phyloP scores from a whole-genome alignment of 2,888 invertebrate species.

The Mesodorylaimus sp. region DNA sequence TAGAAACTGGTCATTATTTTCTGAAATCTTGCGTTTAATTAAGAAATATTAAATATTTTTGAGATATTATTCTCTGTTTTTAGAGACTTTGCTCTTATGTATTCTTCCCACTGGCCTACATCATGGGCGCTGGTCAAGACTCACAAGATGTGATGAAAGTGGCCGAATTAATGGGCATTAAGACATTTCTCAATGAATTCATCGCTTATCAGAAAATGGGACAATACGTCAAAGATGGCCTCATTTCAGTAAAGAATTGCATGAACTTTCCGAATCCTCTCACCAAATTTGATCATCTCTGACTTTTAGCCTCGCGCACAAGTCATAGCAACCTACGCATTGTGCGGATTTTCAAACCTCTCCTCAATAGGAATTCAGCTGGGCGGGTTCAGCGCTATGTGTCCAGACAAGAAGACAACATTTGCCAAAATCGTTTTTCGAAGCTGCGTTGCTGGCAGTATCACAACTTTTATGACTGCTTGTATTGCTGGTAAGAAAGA shows the following conservation, averaged over 20 bases:
- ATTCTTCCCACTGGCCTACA: constrained; percentile 71
- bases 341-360: constrained; percentile 36
- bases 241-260: constrained; percentile 2
- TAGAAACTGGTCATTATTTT: constrained; percentile 1
- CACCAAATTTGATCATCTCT: background rate
- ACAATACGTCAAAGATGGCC: constrained; percentile 12
- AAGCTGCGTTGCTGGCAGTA: constrained; percentile 16
- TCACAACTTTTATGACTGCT: constrained; percentile 21
- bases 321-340: constrained; percentile 30
- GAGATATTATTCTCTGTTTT: constrained; percentile 50
- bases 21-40: constrained; percentile 7
- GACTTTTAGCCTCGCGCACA: constrained; percentile 15
- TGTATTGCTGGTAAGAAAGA: constrained; percentile 20
- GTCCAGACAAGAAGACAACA: constrained; percentile 14
- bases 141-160: constrained; percentile 17
- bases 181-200: constrained; percentile 28
- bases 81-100: constrained; percentile 61
- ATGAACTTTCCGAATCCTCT: background rate
- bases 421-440: constrained; percentile 17
- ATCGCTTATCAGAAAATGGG: constrained; percentile 28
- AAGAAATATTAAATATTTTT: constrained; percentile 11
- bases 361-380: constrained; percentile 33
- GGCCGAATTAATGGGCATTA: constrained; percentile 27
- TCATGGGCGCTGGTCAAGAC: constrained; percentile 47
- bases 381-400: constrained; percentile 20